Conservation (phyloP, 2,113 vertebrate species). For the Parus major region DNA sequence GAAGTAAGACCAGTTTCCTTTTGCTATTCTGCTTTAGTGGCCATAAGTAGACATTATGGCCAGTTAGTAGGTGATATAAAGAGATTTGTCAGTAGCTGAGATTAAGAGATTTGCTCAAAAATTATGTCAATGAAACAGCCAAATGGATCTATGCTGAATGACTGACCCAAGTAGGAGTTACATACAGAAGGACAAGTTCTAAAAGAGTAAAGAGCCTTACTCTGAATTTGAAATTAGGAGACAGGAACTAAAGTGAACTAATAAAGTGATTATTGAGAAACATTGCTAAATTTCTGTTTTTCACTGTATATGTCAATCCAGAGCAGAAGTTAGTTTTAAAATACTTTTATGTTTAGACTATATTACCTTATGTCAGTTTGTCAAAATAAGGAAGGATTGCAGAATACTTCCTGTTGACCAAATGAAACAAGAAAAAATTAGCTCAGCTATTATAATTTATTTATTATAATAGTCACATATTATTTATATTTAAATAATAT, state of each 20-base stretch:
- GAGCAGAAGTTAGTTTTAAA: background rate
- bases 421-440: background rate
- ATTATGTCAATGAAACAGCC: rapidly evolving
- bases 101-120: background rate
- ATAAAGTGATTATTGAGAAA: background rate
- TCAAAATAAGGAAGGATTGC: background rate
- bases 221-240: background rate
- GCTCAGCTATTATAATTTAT: background rate
- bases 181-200: background rate
- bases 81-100: background rate
- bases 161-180: background rate
- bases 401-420: background rate
- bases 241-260: background rate
- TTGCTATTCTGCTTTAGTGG: background rate
- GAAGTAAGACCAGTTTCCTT: background rate
- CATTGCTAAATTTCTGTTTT: background rate
- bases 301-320: background rate
- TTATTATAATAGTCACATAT: background rate
- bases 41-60: background rate
- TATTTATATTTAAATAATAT: background rate
- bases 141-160: background rate
- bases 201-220: background rate
- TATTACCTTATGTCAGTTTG: background rate
- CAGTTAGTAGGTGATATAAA: background rate
- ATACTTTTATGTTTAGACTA: background rate